Base-by-base conservation (phyloP, 2,113 vertebrate genomes). In the Catharus fuscescens region DNA sequence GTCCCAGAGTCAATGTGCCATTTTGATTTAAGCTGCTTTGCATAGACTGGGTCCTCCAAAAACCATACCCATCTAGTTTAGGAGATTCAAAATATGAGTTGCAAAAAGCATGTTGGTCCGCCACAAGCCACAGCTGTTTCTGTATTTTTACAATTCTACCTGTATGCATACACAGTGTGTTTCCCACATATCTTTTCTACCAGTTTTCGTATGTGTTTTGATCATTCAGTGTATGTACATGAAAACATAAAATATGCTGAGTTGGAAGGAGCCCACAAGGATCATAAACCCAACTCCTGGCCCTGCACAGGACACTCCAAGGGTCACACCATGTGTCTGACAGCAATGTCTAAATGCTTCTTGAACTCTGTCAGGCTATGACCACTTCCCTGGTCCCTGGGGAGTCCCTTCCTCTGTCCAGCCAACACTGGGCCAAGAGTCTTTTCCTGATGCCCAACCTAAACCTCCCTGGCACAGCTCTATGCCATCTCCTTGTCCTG, bases 361-460 rank as follows among this genome's bases (percentile, higher is more conserved):
- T 52, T 44, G 45, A 60, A 0, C 3, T 52, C 38, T 18, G 18
- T 23, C 36, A 52, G 36, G 32, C 25, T 47, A 9, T 26, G n/a
- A 25, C 24, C 5, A 8, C 13, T 31, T 3, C 29, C 5, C 12
- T 15, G 17, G 18, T 4, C 24, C 5, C 12, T 15, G 24, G 21
- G 19, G 17, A 53, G 24, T 9, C 36, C 60, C 1, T 67, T 61
- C 19, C 14, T 15, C 19, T 10, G n/a, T 13, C 45, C 6, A 53
- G 0, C 3, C n/a, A 67, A 10, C 8, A 5, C 38, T 18, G 28
- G 9, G 6, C n/a, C 38, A 67, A 53, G 11, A 67, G 6, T 8
- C 28, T 60, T 74, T 38, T 45, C 16, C 24, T 53, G n/a, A 10
- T 47, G 17, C 3, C 16, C 7, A 47, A 0, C 17, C 17, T 34